A percentile compares a stretch with the other conserved stretches of the same genome.
Conservation (phyloP, 2,888 invertebrate genomes). For the Amblyjoppa proteus region DNA sequence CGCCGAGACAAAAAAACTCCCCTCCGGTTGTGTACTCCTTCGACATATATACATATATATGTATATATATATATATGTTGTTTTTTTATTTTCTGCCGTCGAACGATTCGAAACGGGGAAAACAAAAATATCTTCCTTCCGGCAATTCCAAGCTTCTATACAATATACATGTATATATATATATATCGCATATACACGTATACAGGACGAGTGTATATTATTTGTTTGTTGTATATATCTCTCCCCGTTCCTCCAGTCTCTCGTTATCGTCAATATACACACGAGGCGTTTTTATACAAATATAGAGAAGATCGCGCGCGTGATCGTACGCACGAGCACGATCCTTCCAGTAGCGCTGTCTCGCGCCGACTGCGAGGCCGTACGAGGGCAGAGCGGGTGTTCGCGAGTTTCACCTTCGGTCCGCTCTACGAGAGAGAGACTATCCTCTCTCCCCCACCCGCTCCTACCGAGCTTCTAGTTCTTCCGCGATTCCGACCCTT, state of each 20-base stretch:
- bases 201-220: not conserved
- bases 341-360: constrained; percentile 83
- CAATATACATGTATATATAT: constrained; percentile 50
- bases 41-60: not conserved
- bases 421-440: constrained; percentile 64
- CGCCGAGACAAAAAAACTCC: not conserved
- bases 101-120: constrained; percentile 25
- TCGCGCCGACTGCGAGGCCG: constrained; percentile 84
- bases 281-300: constrained; percentile 22
- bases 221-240: not conserved
- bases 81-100: constrained; percentile 16
- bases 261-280: constrained; percentile 5
- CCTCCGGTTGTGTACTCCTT: constrained; percentile 8
- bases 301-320: constrained; percentile 60
- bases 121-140: constrained; percentile 34
- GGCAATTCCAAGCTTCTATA: not conserved
- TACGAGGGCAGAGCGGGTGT: constrained; percentile 73
- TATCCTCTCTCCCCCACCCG: constrained; percentile 65
- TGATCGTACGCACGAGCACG: constrained; percentile 68
- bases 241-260: not conserved
- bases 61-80: no score
- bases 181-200: not conserved
- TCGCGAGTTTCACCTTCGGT: constrained; percentile 79
- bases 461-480: constrained; percentile 34
- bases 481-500: constrained; percentile 40